Evolutionary conservation across 2,888 invertebrate genomes (phyloP).

Genomic region (Penaeus monodon): DNA sequence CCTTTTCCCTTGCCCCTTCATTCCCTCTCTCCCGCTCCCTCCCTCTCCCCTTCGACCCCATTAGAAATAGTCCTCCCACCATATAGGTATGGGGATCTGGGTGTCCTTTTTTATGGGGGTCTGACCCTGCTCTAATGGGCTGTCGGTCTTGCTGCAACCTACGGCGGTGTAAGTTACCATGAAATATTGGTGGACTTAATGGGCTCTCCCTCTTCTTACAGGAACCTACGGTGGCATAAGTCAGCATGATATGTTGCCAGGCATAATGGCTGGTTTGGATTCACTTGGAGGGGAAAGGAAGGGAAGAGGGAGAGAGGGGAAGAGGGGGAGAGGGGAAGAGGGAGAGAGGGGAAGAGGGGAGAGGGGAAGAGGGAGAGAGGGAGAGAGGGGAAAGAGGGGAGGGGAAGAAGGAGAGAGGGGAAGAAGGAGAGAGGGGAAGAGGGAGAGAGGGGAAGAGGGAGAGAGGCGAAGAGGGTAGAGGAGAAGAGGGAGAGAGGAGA

Average conservation of each 20-base stretch:
- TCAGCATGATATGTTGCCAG: conserved; percentile 30
- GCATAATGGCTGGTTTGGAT: conserved; percentile 30
- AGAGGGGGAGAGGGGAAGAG: too few species aligned
- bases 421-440: too few species aligned
- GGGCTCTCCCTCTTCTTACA: conserved; percentile 32
- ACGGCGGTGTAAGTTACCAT: conserved; percentile 42
- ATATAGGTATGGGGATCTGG: background rate
- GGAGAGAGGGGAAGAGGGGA: too few species aligned
- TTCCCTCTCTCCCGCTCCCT: background rate
- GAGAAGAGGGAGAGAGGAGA: too few species aligned
- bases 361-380: too few species aligned
- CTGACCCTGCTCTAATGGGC: conserved; percentile 45
- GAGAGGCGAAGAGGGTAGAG: too few species aligned
- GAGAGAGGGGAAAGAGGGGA: too few species aligned
- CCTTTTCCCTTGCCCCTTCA: too few species aligned
- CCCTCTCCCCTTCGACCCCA: background rate
- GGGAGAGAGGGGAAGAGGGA: too few species aligned
- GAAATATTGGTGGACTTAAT: conserved; percentile 49
- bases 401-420: too few species aligned
- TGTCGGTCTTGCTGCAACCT: conserved; percentile 44
- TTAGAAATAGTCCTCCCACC: background rate
- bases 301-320: too few species aligned
- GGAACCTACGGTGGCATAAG: conserved; percentile 34
- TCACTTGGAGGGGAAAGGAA: background rate
- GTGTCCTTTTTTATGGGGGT: conserved; percentile 38